Percentiles rank a stretch among this genome's conserved stretches.
phyloP scores from a whole-genome alignment of 2,888 invertebrate species.

The Latrodectus hesperus region DNA sequence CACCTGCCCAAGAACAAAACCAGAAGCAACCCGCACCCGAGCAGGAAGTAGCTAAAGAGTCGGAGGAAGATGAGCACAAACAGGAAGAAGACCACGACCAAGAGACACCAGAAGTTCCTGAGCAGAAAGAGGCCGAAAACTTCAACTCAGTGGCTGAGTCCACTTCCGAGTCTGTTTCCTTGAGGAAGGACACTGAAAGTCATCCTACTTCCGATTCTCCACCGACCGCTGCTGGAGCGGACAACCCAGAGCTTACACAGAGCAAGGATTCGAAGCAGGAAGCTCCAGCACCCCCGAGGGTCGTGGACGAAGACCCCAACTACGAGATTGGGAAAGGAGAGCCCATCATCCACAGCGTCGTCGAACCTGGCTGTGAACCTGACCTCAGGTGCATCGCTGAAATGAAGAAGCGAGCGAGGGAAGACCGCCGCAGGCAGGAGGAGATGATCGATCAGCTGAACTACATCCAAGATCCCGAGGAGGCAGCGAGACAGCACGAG shows the following conservation, averaged over 20 bases:
- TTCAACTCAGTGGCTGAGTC: neutral
- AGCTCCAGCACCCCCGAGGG: neutral
- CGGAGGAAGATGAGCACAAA: neutral
- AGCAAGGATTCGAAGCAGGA: neutral
- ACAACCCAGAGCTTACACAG: conserved; percentile 13
- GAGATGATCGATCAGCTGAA: too few relatives aligned
- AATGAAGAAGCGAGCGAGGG: neutral
- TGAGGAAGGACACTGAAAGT: neutral
- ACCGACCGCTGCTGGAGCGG: neutral
- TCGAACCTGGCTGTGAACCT: conserved; percentile 17
- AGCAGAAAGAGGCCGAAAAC: conserved; percentile 3
- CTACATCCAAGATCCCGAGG: too few relatives aligned
- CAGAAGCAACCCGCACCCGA: conserved; percentile 22
- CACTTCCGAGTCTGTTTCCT: conserved; percentile 6
- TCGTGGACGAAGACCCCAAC: neutral
- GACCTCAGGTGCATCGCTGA: neutral
- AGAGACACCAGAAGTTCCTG: conserved; percentile 2
- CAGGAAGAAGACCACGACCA: neutral
- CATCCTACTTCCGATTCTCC: conserved; percentile 1
- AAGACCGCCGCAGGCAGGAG: neutral
- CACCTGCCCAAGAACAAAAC: neutral
- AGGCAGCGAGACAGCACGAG: too few relatives aligned
- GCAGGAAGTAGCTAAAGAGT: neutral
- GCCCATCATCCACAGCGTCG: neutral
- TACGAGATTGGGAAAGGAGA: neutral